Evolutionary conservation across 2,113 vertebrate genomes (phyloP).

Genomic region (Taurulus bubalis): DNA sequence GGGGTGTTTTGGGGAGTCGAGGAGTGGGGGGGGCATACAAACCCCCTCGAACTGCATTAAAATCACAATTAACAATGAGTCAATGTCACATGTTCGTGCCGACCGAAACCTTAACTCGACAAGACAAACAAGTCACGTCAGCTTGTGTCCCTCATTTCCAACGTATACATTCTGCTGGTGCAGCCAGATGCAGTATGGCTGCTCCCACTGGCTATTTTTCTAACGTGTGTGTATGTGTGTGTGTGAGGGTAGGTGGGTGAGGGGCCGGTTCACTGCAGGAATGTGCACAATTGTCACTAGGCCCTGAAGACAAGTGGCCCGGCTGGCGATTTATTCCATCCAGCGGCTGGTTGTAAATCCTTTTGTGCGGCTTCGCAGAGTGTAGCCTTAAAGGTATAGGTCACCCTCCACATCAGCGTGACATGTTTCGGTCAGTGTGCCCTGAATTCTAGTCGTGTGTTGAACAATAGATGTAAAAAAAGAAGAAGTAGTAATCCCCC

Average conservation of each 20-base stretch:
- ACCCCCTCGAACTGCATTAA: conserved; percentile 64
- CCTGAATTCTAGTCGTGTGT: conserved; percentile 22
- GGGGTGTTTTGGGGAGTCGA: conserved; percentile 34
- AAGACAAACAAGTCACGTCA: conserved; percentile 64
- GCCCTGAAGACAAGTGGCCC: conserved; percentile 74
- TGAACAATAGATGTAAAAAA: background rate
- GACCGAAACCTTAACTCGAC: conserved; percentile 38
- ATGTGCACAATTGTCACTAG: conserved; percentile 71
- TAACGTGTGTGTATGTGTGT: conserved; percentile 13
- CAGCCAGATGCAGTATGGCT: conserved; percentile 27
- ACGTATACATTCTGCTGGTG: conserved; percentile 40
- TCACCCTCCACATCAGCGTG: conserved; percentile 71
- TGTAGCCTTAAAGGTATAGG: conserved; percentile 80
- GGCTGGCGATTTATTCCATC: conserved; percentile 72
- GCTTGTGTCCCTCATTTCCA: conserved; percentile 37
- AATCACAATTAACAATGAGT: conserved; percentile 74
- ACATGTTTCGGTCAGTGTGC: conserved; percentile 47
- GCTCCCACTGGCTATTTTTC: conserved; percentile 53
- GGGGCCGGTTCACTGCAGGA: conserved; percentile 57
- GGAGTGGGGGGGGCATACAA: conserved; percentile 28
- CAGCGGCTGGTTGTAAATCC: conserved; percentile 71
- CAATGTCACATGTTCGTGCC: conserved; percentile 49
- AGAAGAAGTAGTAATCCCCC: background rate
- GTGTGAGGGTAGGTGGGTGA: conserved; percentile 27
- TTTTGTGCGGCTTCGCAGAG: conserved; percentile 71